Conservation (phyloP, 2,888 invertebrate genomes). For the Kuschelorhynchus macadamiae region DNA sequence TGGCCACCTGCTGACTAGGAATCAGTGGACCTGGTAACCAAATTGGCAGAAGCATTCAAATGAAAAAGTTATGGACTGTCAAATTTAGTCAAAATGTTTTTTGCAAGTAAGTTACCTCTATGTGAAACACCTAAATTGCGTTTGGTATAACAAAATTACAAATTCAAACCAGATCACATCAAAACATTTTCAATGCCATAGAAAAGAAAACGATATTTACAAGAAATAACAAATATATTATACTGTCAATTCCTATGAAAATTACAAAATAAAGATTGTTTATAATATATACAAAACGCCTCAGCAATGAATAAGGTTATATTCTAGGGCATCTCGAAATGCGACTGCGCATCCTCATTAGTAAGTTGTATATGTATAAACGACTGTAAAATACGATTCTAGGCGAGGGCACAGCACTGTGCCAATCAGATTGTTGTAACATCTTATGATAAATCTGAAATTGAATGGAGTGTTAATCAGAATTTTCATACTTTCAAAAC, state of each 20-base stretch:
- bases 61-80: neutral
- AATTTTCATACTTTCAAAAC: neutral
- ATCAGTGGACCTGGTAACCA: no score
- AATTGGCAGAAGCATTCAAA: no score
- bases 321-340: conserved; percentile 63
- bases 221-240: conserved; percentile 59
- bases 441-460: conserved; percentile 68
- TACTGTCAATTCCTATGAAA: conserved; percentile 61
- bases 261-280: conserved; percentile 57
- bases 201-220: conserved; percentile 56
- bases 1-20: no score
- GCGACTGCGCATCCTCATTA: conserved; percentile 55
- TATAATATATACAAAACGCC: conserved; percentile 62
- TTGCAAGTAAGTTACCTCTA: no score
- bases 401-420: conserved; percentile 55
- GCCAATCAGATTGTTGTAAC: conserved; percentile 53
- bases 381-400: conserved; percentile 59
- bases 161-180: conserved; percentile 29
- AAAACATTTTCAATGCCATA: conserved; percentile 33
- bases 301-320: conserved; percentile 61
- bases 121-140: conserved; percentile 15
- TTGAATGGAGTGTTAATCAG: neutral
- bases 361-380: conserved; percentile 59
- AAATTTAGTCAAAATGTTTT: no score
- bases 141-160: conserved; percentile 18